Base-by-base conservation (phyloP, 2,888 invertebrate species). In the Lasioglossum leucozonium region DNA sequence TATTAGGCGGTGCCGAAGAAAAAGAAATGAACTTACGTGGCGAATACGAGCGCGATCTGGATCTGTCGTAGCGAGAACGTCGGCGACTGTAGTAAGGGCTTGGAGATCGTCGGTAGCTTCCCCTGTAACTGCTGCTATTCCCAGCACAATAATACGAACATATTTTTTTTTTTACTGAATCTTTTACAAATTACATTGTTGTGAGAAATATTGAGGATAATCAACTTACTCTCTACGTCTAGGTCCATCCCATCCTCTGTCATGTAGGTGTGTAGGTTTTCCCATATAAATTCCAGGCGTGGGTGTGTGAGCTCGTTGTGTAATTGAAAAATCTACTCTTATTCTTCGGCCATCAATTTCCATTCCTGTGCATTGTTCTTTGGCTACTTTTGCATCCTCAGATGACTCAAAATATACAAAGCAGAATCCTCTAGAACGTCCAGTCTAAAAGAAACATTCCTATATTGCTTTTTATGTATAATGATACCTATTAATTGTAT, bases 261-360 rank as follows among this genome's bases (percentile, higher is more conserved):
- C 91, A 11, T 89, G 89, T 5, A 91, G 47, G 65, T 91, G 95
- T 40, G 98, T 98, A 1, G 98, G 98, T 95, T 98, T 98, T 74
- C 99, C 99, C 97, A 99, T 98, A 94, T 99, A 99, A 91, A 99
- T 98, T 81, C 99, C 99, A 11, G 99, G 99, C 8, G 99, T 99
- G 18, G 99, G 99, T 0, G 99, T 99, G 95, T 99, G 99, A 16
- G 99, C 98, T 83, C 99, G 96, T 95, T 98, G 97, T 67, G 99
- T 99, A 92, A 99, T 99, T 10, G 99, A 99, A 95, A 97, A 99
- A 95, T 99, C 99, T 13, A 99, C 99, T 90, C 99, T 96, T 92
- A 99, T 99, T 92, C 98, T 97, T 81, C 99, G 97, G 0, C 98
- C 98, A 95, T 99, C 99, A 76, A 99, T 98, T 95, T 98, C 98